Base-by-base conservation (phyloP, 2,888 invertebrate genomes). In the Zaprionus bogoriensis region DNA sequence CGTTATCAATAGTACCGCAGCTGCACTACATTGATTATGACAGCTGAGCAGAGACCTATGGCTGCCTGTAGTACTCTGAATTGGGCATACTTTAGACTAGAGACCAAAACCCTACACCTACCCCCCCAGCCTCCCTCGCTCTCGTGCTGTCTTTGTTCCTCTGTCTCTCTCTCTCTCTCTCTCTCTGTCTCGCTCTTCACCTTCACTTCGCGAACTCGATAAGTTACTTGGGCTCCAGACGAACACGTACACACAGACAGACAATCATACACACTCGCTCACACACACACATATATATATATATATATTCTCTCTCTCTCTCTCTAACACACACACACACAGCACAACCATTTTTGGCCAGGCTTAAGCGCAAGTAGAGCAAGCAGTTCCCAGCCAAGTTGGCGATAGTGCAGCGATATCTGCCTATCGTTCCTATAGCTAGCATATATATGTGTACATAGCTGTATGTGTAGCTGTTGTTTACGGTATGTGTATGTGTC, bases 151-250 rank as follows among this genome's bases (percentile, higher is more conserved):
- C 27, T 19, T 28, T 23, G 12, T 22, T 23, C 45, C 32, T 46
- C 45, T 22, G n/a, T 27, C 32, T 17, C 32, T 7, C 32, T 3
- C 32, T 2, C 32, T 9, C 32, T 5, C 32, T 36, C 27, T 27
- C 27, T 10, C 27, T 19, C 38, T 23, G 12, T 22, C 23, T 50
- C 32, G 41, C 45, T 22, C 5, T 42, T 32, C 53, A 47, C 41
- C 25, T 32, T 58, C 28, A 51, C 46, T n/a, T 50, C 45, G 64
- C 17, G 44, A 53, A 45, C 30, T 50, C 38, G 23, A 52, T 12
- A 20, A 28, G n/a, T 48, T 67, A 22, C n/a, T 38, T 46, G 61
- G 61, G 44, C 47, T 53, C 53, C 48, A 39, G 55, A 50, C 14
- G 20, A 44, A 10, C 50, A 38, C 25, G 7, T 19, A 51, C 25